These are phyloP conservation scores for Helicolenus hilgendorfi DNA, from an alignment of 2,797 vertebrate species.

Conservation along the genomic window DNA sequence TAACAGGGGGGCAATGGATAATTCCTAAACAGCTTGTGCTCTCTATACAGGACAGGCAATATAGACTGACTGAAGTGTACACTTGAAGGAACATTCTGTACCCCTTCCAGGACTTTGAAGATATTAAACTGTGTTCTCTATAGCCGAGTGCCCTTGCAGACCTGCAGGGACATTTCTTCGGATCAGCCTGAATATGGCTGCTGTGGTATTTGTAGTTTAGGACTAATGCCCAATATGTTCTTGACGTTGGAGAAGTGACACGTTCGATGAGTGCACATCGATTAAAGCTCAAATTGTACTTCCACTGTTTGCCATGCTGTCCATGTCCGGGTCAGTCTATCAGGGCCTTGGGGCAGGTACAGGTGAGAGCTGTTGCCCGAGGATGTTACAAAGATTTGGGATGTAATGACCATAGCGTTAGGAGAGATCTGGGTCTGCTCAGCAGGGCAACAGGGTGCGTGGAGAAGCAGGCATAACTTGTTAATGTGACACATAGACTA, in stretches of 20 bases:
- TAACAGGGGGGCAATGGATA: slow-evolving; percentile 9
- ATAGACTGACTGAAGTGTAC: slow-evolving; percentile 10
- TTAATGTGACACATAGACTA: neutral
- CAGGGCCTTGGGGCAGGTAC: neutral
- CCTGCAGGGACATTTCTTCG: slow-evolving; percentile 3
- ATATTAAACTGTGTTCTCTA: slow-evolving; percentile 9
- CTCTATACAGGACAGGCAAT: slow-evolving; percentile 8
- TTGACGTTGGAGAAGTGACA: neutral
- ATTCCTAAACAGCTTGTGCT: slow-evolving; percentile 37
- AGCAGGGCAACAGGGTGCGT: neutral
- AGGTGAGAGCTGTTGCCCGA: neutral
- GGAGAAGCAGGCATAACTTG: neutral
- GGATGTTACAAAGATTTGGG: neutral
- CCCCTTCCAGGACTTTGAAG: slow-evolving; percentile 23
- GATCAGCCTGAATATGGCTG: neutral
- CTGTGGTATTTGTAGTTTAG: neutral
- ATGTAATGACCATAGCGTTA: neutral
- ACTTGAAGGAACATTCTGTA: slow-evolving; percentile 50
- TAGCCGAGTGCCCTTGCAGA: neutral
- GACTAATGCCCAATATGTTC: neutral
- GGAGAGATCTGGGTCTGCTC: neutral
- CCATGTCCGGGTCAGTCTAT: neutral
- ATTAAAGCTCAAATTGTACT: neutral
- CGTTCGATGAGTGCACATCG: neutral
- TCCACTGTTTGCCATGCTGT: neutral